phyloP scores from a whole-genome alignment of 2,797 vertebrate genomes.

The Smutsia gigantea region DNA sequence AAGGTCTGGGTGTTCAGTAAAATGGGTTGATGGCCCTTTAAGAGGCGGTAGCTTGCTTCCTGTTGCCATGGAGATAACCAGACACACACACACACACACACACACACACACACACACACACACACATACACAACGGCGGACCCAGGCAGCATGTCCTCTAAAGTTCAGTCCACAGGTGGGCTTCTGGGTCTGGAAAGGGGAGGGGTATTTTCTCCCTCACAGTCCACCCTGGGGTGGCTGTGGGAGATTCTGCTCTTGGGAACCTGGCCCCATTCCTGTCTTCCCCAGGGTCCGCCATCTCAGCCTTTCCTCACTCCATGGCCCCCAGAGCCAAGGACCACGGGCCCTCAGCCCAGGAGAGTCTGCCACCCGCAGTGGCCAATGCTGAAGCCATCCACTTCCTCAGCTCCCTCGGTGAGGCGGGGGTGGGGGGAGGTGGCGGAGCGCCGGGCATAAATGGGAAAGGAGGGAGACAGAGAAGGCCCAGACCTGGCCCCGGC shows the following conservation, averaged over 20 bases:
- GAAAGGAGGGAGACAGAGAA: neutral
- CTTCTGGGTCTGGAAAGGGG: neutral
- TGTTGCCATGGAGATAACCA: conserved; percentile 79
- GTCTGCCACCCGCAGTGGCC: conserved; percentile 15
- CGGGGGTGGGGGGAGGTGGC: fast-evolving
- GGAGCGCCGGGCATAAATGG: fast-evolving
- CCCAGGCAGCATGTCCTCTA: conserved; percentile 53
- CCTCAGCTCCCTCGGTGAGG: conserved; percentile 74
- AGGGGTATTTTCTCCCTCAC: neutral
- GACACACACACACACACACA: neutral
- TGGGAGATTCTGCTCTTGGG: neutral
- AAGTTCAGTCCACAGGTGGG: conserved; percentile 22
- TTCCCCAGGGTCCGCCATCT: neutral
- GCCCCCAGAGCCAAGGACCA: neutral
- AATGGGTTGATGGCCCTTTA: conserved; percentile 79
- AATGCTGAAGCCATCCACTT: conserved; percentile 70
- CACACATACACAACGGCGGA: no score
- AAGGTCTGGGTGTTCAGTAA: neutral
- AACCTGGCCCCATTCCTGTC: no score
- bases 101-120: no score
- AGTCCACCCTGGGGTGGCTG: neutral
- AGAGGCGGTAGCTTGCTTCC: conserved; percentile 53
- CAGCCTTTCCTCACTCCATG: neutral
- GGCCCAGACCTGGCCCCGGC: neutral
- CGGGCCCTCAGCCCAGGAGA: neutral